Conservation (phyloP, 2,113 vertebrate species). For the Chaetorhynchus papuensis region DNA sequence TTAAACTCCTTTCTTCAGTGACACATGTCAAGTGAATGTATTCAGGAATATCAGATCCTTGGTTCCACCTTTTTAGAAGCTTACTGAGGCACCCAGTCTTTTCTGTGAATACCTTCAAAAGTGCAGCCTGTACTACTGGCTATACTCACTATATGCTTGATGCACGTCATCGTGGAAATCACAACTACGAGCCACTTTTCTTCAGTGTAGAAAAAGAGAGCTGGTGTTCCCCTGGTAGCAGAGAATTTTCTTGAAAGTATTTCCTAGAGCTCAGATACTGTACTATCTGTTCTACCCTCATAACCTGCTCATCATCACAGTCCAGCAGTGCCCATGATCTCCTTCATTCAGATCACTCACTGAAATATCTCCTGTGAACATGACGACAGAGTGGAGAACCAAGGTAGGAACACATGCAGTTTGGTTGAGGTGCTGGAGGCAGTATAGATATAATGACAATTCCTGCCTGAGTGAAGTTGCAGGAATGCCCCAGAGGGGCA, state of each 20-base stretch:
- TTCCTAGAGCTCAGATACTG: background rate
- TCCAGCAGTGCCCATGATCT: background rate
- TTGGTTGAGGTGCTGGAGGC: background rate
- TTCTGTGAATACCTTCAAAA: background rate
- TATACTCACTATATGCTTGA: accelerated
- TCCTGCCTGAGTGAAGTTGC: background rate
- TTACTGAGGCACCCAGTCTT: background rate
- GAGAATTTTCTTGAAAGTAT: background rate
- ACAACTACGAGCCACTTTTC: background rate
- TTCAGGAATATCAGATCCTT: background rate
- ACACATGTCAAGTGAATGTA: background rate
- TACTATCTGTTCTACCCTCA: background rate
- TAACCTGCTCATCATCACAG: background rate
- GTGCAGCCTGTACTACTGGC: background rate
- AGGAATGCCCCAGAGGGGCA: background rate
- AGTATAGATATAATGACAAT: background rate
- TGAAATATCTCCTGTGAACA: background rate
- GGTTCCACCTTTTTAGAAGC: background rate
- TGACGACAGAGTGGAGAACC: background rate
- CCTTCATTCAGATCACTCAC: background rate
- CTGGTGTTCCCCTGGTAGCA: background rate
- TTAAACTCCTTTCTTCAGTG: background rate
- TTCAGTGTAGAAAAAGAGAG: background rate
- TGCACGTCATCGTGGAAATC: background rate
- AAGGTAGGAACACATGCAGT: background rate